Conservation (phyloP, 2,888 invertebrate genomes). For the Diplolepis rosae region DNA sequence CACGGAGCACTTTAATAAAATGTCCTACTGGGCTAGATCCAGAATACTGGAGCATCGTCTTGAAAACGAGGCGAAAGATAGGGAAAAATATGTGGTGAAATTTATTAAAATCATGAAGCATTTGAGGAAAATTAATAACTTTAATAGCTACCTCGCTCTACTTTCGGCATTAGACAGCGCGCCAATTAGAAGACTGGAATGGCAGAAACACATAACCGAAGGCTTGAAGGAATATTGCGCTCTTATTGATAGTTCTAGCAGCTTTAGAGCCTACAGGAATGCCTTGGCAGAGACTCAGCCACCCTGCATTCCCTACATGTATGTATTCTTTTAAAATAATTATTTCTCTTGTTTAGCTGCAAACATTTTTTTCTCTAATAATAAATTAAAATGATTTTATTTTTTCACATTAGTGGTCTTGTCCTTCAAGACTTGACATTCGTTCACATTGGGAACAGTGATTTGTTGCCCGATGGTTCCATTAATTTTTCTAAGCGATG, state of each 20-base stretch:
- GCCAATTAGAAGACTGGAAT: conserved; percentile 92
- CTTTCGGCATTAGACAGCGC: conserved; percentile 98
- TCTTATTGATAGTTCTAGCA: conserved; percentile 97
- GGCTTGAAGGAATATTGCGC: conserved; percentile 95
- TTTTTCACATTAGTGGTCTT: conserved; percentile 83
- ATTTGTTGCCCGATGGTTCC: conserved; percentile 88
- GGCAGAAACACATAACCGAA: conserved; percentile 94
- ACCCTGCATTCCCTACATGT: conserved; percentile 99
- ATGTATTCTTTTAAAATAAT: conserved; percentile 72
- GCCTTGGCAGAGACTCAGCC: conserved; percentile 96
- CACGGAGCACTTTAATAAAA: conserved; percentile 99
- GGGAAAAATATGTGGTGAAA: conserved; percentile 95
- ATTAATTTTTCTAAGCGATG: conserved; percentile 98
- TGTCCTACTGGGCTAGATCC: conserved; percentile 98
- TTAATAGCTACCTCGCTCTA: conserved; percentile 97
- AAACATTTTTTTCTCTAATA: background rate
- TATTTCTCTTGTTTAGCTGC: background rate
- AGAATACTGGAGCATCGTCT: conserved; percentile 87
- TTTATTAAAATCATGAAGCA: conserved; percentile 99
- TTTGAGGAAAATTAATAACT: conserved; percentile 96
- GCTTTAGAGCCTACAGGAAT: conserved; percentile 96
- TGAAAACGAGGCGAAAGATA: conserved; percentile 90
- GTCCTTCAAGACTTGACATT: conserved; percentile 99
- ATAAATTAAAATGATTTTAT: conserved; percentile 13
- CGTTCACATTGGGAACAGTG: conserved; percentile 97